Conservation (phyloP, 2,797 vertebrate genomes). For the Anas flavirostris region DNA sequence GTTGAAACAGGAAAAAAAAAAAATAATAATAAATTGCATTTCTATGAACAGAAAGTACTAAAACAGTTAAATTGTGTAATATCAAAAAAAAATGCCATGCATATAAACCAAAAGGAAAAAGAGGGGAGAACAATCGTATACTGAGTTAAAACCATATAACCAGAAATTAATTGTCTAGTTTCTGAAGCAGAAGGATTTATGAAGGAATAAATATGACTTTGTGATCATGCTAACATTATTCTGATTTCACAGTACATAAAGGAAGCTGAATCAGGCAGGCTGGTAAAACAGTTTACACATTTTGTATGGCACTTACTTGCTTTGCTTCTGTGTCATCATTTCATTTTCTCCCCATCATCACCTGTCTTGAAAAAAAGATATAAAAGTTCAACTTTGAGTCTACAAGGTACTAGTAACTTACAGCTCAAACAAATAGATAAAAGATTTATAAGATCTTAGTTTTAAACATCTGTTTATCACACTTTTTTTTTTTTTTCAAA, state of each 20-base stretch:
- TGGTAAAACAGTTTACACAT: background rate
- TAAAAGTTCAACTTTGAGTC: background rate
- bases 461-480: background rate
- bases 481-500: too few relatives aligned
- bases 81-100: background rate
- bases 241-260: background rate
- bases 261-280: background rate
- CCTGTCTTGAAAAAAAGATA: background rate
- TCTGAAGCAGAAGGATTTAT: background rate
- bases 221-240: background rate
- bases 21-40: background rate
- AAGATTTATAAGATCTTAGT: background rate
- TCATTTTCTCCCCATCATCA: conserved; percentile 15
- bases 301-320: background rate
- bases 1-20: background rate
- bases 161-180: background rate
- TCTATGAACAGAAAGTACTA: background rate
- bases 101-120: background rate
- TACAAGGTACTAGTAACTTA: background rate
- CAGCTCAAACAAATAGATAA: background rate
- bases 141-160: background rate
- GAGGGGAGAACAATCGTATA: background rate
- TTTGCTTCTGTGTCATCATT: background rate
- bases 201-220: background rate
- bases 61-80: background rate